Conservation (phyloP, 2,113 vertebrate species). For the Sinocyclocheilus maitianheensis region DNA sequence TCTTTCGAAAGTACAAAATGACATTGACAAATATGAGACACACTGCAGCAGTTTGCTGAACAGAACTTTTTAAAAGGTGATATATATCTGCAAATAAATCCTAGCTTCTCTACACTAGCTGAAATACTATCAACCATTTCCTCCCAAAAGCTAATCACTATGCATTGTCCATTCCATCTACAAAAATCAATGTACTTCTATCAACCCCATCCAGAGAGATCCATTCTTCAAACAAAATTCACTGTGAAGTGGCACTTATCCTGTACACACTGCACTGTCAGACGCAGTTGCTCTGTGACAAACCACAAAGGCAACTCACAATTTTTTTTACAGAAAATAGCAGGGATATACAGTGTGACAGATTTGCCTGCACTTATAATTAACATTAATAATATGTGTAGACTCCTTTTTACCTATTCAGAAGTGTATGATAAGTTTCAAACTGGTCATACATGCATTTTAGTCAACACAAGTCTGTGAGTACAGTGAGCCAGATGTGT, state of each 20-base stretch:
- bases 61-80: conserved; percentile 2
- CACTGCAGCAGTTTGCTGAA: background rate
- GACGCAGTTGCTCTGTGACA: background rate
- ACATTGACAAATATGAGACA: conserved; percentile 5
- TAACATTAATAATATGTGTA: background rate
- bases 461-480: background rate
- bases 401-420: background rate
- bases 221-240: conserved; percentile 17
- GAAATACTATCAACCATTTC: background rate
- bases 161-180: conserved; percentile 5
- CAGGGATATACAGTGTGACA: background rate
- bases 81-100: conserved; percentile 12
- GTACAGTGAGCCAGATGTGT: background rate
- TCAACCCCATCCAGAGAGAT: background rate
- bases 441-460: background rate
- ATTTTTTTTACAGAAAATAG: background rate
- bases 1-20: conserved; percentile 6
- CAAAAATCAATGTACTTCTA: conserved; percentile 31
- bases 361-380: background rate
- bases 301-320: background rate
- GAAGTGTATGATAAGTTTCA: background rate
- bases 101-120: conserved; percentile 7
- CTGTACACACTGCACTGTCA: background rate
- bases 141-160: conserved; percentile 3
- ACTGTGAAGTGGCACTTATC: background rate